Evolutionary conservation across 2,113 vertebrate species (phyloP).

Genomic region (Calypte anna): DNA sequence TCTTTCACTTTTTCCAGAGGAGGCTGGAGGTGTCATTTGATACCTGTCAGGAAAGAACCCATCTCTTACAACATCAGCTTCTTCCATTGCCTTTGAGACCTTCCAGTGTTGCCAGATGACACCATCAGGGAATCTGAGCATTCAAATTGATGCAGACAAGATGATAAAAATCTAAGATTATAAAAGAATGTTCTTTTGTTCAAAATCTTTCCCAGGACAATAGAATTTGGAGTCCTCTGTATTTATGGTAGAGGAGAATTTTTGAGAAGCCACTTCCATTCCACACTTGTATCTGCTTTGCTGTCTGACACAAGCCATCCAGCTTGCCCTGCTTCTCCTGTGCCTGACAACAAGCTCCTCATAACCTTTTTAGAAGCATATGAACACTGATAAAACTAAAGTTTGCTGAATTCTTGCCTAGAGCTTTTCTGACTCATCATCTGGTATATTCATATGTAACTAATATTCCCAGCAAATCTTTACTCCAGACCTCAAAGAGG

Average conservation of each 20-base stretch:
- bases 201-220: neutral
- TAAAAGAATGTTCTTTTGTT: constrained; percentile 22
- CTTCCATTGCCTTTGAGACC: neutral
- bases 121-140: constrained; percentile 2
- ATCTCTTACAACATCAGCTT: neutral
- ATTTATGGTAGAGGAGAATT: neutral
- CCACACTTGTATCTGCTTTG: neutral
- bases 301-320: constrained; percentile 19
- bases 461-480: constrained; percentile 39
- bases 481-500: constrained; percentile 29
- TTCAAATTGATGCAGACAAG: neutral
- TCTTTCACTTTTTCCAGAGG: neutral
- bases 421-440: constrained; percentile 54
- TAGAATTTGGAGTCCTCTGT: neutral
- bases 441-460: constrained; percentile 35
- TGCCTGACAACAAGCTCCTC: neutral
- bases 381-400: constrained; percentile 29
- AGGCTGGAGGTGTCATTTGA: constrained; percentile 16
- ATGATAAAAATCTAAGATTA: constrained; percentile 27
- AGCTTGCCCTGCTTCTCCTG: neutral
- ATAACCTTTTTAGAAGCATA: constrained; percentile 29
- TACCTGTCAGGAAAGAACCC: constrained; percentile 13
- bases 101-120: neutral
- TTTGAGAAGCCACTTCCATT: neutral
- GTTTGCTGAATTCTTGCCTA: constrained; percentile 47